A percentile compares a stretch with the other conserved stretches of the same genome.
phyloP scores from a whole-genome alignment of 2,797 vertebrate genomes.

The Gastrophryne carolinensis region DNA sequence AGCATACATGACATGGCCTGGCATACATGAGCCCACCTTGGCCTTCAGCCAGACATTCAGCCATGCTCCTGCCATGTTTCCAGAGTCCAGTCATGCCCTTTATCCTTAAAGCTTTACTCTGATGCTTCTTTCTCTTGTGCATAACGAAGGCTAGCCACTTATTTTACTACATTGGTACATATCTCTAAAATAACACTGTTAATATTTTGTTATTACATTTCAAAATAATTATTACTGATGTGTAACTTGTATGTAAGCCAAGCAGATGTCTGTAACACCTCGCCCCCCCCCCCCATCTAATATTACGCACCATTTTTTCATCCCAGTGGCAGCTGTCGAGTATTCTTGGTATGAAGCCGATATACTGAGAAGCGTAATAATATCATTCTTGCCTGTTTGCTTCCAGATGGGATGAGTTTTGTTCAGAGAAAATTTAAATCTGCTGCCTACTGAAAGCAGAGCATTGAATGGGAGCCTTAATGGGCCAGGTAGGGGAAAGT shows the following conservation, averaged over 20 bases:
- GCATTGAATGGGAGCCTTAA: slow-evolving; percentile 8
- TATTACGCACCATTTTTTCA: background rate
- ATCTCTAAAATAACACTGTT: too few species aligned
- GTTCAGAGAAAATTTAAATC: background rate
- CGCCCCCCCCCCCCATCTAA: background rate
- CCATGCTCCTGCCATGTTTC: too few species aligned
- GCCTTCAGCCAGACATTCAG: too few species aligned
- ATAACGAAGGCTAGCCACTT: too few species aligned
- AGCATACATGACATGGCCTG: too few species aligned
- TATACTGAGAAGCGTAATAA: slow-evolving; percentile 2
- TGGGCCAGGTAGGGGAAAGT: background rate
- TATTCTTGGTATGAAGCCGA: background rate
- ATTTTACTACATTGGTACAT: too few species aligned
- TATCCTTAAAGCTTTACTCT: too few species aligned
- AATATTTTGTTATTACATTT: too few species aligned
- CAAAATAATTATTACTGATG: too few species aligned
- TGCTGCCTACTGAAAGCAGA: background rate
- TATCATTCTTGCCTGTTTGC: background rate
- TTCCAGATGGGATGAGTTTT: slow-evolving; percentile 7
- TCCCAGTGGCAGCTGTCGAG: background rate
- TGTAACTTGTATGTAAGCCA: background rate
- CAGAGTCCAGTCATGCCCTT: too few species aligned
- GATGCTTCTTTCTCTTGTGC: too few species aligned
- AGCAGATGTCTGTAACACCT: background rate
- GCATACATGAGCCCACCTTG: too few species aligned